Evolutionary conservation across 2,797 vertebrate genomes (phyloP).

Genomic region (Hafferia zeledoni): DNA sequence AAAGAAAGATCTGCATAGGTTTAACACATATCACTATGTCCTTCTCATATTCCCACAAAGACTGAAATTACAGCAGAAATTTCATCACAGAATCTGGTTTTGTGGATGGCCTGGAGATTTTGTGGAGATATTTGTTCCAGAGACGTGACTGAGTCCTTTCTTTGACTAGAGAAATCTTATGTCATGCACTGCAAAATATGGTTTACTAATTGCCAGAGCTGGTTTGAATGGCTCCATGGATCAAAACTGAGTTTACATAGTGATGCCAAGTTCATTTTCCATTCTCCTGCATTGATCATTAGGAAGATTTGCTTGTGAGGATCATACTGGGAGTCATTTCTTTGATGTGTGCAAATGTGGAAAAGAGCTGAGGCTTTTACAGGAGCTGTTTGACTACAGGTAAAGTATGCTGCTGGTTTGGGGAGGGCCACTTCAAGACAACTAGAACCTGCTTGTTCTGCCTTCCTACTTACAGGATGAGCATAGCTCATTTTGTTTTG

Average conservation of each 20-base stretch:
- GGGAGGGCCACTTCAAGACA: not conserved
- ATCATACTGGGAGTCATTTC: slow-evolving; percentile 42
- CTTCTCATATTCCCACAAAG: not conserved
- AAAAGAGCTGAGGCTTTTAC: not conserved
- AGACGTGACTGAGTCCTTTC: not conserved
- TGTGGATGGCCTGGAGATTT: slow-evolving; percentile 25
- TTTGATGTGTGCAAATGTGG: not conserved
- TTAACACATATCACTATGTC: not conserved
- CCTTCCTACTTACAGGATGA: not conserved
- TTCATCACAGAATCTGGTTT: slow-evolving; percentile 33
- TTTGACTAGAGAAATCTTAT: not conserved
- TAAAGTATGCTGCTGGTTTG: not conserved
- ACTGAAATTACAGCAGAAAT: slow-evolving; percentile 30
- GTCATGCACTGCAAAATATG: not conserved
- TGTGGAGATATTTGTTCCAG: slow-evolving; percentile 35
- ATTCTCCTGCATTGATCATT: slow-evolving; percentile 28
- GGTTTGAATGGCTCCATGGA: slow-evolving; percentile 48
- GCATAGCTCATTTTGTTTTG: not conserved
- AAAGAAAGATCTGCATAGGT: not conserved
- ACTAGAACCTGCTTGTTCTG: not conserved
- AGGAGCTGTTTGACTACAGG: not conserved
- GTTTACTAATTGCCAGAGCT: slow-evolving; percentile 36
- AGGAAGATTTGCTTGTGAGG: not conserved
- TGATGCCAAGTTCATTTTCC: not conserved
- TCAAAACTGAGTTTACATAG: slow-evolving; percentile 31